phyloP scores from a whole-genome alignment of 2,888 invertebrate genomes.

The Vanessa cardui region DNA sequence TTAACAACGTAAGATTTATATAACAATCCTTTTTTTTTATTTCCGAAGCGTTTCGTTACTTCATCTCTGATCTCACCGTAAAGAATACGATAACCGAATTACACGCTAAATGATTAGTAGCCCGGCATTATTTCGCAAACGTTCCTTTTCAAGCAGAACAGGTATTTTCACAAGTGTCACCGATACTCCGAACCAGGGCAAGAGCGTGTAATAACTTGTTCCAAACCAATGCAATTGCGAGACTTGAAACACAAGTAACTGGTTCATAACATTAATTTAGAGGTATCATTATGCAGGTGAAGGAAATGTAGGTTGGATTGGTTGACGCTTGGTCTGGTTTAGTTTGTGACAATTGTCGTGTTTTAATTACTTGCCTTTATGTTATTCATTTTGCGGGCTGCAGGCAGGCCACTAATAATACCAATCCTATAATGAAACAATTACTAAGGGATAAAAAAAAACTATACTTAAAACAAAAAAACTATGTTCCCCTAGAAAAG shows the following conservation, averaged over 20 bases:
- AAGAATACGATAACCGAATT: slow-evolving; percentile 2
- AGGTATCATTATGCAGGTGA: slow-evolving; percentile 25
- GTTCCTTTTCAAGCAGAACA: slow-evolving; percentile 29
- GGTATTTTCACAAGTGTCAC: slow-evolving; percentile 34
- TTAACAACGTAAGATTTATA: too few relatives aligned
- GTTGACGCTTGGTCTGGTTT: slow-evolving; percentile 2
- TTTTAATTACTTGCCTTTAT: too few relatives aligned
- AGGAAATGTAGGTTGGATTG: slow-evolving; percentile 23
- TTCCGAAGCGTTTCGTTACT: too few relatives aligned
- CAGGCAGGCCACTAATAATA: too few relatives aligned
- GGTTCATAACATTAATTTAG: slow-evolving; percentile 28
- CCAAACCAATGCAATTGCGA: slow-evolving; percentile 22
- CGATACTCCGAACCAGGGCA: slow-evolving; percentile 33
- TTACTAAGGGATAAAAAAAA: too few relatives aligned
- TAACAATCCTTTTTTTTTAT: too few relatives aligned
- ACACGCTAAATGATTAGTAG: background rate
- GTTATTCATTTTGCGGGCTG: background rate
- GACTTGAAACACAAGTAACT: slow-evolving; percentile 22
- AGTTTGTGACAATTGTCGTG: background rate
- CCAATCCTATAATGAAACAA: too few relatives aligned
- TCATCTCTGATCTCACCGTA: background rate
- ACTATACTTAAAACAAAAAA: too few relatives aligned
- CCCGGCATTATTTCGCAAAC: slow-evolving; percentile 21
- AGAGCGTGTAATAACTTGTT: slow-evolving; percentile 32
- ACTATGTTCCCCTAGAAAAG: too few relatives aligned